These are phyloP conservation scores for Eulemur macaco DNA, from an alignment of 2,113 vertebrate species.

Conservation along the genomic window DNA sequence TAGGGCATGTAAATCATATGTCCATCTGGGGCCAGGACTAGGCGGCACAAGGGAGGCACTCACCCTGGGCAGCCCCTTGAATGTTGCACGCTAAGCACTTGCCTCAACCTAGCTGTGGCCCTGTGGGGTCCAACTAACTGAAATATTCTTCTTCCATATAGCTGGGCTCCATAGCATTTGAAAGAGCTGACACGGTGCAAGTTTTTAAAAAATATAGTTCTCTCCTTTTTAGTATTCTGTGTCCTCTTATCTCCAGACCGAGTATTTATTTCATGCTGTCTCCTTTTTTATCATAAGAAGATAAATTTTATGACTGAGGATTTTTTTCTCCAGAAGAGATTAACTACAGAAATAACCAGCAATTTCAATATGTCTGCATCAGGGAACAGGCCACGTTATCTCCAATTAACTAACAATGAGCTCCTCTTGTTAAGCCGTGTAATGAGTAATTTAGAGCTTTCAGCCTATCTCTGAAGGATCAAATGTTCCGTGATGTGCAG, in stretches of 20 bases:
- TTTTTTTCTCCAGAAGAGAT: neutral
- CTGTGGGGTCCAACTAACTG: too few relatives aligned
- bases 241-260: neutral
- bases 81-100: neutral
- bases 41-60: fast-evolving
- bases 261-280: neutral
- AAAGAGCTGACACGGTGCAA: neutral
- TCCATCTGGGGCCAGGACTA: neutral
- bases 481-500: neutral
- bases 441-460: conserved; percentile 9
- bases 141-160: neutral
- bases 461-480: neutral
- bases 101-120: neutral
- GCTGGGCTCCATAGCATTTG: too few relatives aligned
- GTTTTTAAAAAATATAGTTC: neutral
- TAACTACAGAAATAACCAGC: conserved; percentile 12
- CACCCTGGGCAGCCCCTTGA: neutral
- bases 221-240: neutral
- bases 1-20: neutral
- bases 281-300: neutral
- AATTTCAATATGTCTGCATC: neutral
- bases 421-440: neutral
- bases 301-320: conserved; percentile 13
- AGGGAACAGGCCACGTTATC: neutral
- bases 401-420: neutral